Conservation (phyloP, 2,113 vertebrate genomes). For the Psettodes erumei region DNA sequence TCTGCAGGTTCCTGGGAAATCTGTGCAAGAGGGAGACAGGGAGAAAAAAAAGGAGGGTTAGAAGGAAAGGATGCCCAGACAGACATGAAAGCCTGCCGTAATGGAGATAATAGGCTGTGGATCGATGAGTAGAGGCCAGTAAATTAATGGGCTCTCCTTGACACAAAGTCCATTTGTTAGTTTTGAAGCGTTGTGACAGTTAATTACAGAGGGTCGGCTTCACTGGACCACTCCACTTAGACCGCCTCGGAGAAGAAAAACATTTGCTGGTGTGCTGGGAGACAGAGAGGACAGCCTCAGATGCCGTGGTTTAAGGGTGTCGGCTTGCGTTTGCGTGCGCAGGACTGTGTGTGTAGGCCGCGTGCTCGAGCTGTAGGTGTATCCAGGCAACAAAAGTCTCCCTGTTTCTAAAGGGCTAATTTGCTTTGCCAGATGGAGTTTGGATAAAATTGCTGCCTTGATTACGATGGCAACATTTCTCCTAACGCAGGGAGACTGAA, state of each 20-base stretch:
- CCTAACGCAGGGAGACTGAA: not conserved
- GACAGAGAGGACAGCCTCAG: slow-evolving; percentile 52
- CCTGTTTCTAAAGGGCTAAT: not conserved
- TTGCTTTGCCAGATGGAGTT: not conserved
- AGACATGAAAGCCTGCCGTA: slow-evolving; percentile 63
- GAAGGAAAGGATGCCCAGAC: slow-evolving; percentile 44
- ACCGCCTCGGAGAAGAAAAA: slow-evolving; percentile 63
- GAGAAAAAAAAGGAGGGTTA: slow-evolving; percentile 48
- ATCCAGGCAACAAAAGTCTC: slow-evolving; percentile 22
- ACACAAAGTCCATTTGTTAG: slow-evolving; percentile 81
- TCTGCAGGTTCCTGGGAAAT: slow-evolving; percentile 28
- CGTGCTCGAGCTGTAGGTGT: slow-evolving; percentile 25
- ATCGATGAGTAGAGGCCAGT: slow-evolving; percentile 69
- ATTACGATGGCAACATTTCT: not conserved
- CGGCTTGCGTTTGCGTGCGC: not conserved
- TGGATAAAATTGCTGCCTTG: not conserved
- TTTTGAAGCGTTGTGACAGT: slow-evolving; percentile 82
- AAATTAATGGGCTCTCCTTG: slow-evolving; percentile 80
- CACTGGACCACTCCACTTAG: slow-evolving; percentile 69
- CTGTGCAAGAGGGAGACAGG: slow-evolving; percentile 40
- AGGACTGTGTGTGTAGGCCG: slow-evolving; percentile 11
- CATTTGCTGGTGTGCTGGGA: slow-evolving; percentile 61
- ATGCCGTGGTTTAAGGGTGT: slow-evolving; percentile 51
- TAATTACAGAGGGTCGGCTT: slow-evolving; percentile 78
- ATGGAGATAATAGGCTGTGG: slow-evolving; percentile 77